Conservation (phyloP, 1,140 invertebrate genomes). For the Drosophila ambigua region DNA sequence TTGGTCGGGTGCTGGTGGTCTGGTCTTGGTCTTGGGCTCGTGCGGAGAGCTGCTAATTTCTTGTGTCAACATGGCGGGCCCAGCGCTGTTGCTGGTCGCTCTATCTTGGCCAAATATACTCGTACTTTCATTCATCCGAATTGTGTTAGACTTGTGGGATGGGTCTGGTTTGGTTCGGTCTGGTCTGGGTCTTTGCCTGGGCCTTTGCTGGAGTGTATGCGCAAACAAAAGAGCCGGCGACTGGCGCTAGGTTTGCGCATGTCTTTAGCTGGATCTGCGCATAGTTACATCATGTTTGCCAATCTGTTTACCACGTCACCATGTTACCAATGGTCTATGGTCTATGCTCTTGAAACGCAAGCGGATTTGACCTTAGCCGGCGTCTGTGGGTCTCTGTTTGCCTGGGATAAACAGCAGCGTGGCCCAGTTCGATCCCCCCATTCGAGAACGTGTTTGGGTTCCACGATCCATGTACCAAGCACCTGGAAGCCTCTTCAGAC, state of each 20-base stretch:
- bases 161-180: slow-evolving; percentile 16
- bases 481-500: neutral
- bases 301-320: slow-evolving; percentile 50
- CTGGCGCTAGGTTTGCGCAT: slow-evolving; percentile 38
- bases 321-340: slow-evolving; percentile 5
- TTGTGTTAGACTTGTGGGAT: slow-evolving; percentile 60
- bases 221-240: neutral
- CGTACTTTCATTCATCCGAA: slow-evolving; percentile 72
- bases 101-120: slow-evolving; percentile 51
- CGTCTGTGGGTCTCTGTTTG: neutral
- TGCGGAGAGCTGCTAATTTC: slow-evolving; percentile 67
- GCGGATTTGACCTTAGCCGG: slow-evolving; percentile 60
- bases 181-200: no score
- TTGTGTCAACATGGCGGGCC: slow-evolving; percentile 33
- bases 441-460: neutral
- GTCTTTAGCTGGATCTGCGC: slow-evolving; percentile 50
- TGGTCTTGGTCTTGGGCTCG: slow-evolving; percentile 49
- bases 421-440: no score
- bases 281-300: slow-evolving; percentile 72
- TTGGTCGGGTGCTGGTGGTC: neutral
- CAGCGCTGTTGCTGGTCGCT: slow-evolving; percentile 23
- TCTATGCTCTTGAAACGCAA: slow-evolving; percentile 61
- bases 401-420: slow-evolving; percentile 1
- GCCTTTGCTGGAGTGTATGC: slow-evolving; percentile 8
- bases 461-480: no score